Conservation (phyloP, 2,797 vertebrate genomes). For the Cyprinodon diabolis region DNA sequence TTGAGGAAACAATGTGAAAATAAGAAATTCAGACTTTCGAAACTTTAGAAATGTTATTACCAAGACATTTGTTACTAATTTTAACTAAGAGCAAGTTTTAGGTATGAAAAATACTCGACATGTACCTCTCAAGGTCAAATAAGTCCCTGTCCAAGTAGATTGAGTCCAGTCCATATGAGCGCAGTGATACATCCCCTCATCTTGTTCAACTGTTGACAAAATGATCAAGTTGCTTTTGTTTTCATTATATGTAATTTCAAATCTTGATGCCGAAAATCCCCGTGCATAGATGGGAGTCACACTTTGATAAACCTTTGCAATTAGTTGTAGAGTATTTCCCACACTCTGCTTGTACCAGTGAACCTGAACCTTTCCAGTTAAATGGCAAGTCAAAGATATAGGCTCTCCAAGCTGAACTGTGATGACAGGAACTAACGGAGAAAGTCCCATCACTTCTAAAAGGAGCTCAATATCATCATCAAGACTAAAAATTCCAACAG, state of each 20-base stretch:
- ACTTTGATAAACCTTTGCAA: rapidly evolving
- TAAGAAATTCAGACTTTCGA: too few species aligned
- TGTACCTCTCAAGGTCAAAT: constrained; percentile 32
- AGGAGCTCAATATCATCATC: too few species aligned
- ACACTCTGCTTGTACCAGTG: constrained; percentile 37
- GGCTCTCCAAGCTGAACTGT: constrained; percentile 23
- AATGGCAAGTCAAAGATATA: constrained; percentile 14
- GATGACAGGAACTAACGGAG: constrained; percentile 12
- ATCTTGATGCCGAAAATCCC: not conserved
- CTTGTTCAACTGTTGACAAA: not conserved
- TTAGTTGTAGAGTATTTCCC: not conserved
- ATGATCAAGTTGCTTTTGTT: constrained; percentile 15
- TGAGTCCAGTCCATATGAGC: rapidly evolving
- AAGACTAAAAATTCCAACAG: too few species aligned
- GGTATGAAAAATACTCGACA: not conserved
- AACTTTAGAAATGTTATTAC: too few species aligned
- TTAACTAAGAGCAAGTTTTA: too few species aligned
- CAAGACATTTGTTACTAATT: too few species aligned
- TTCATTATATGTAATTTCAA: rapidly evolving
- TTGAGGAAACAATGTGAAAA: too few species aligned
- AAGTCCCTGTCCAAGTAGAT: not conserved
- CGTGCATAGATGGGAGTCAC: rapidly evolving
- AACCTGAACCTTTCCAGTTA: rapidly evolving
- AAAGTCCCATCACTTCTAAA: too few species aligned
- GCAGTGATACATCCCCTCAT: constrained; percentile 50